Percentiles rank a stretch among this genome's conserved stretches.
phyloP scores from a whole-genome alignment of 2,113 vertebrate genomes.

The Callionymus lyra region DNA sequence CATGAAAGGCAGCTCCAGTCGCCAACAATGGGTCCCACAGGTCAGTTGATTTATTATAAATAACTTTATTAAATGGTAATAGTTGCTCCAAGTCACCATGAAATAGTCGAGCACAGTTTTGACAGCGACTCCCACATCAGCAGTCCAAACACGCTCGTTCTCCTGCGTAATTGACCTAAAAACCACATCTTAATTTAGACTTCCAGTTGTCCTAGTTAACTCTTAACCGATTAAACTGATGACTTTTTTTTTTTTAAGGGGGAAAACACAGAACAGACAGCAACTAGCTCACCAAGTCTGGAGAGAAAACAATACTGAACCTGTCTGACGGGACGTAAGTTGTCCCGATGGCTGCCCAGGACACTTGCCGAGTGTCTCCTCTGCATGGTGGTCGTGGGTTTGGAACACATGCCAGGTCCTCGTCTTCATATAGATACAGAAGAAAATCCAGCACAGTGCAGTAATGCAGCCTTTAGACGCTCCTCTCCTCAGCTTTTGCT shows the following conservation, averaged over 20 bases:
- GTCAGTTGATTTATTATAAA: conserved; percentile 7
- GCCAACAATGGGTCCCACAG: conserved; percentile 4
- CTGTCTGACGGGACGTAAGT: conserved; percentile 35
- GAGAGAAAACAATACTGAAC: conserved; percentile 28
- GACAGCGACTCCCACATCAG: conserved; percentile 10
- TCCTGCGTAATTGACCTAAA: conserved; percentile 45
- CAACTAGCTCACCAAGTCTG: conserved; percentile 33
- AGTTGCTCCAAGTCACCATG: neutral
- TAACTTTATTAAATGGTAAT: neutral
- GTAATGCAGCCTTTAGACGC: conserved; percentile 10
- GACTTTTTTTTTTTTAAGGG: too few relatives aligned
- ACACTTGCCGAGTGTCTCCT: conserved; percentile 45
- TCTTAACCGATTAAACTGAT: too few relatives aligned
- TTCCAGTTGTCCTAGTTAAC: conserved; percentile 53
- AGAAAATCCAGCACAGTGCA: conserved; percentile 31
- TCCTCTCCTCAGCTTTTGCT: conserved; percentile 15
- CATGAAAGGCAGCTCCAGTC: neutral
- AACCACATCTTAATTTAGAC: conserved; percentile 54
- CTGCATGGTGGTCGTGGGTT: conserved; percentile 41
- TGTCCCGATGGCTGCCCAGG: conserved; percentile 44
- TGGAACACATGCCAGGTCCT: conserved; percentile 6
- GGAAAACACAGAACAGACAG: too few relatives aligned
- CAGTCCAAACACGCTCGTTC: conserved; percentile 11
- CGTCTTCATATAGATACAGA: conserved; percentile 8
- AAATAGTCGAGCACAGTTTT: conserved; percentile 16